Conservation (phyloP, 2,797 vertebrate genomes). For the Danionella dracula region DNA sequence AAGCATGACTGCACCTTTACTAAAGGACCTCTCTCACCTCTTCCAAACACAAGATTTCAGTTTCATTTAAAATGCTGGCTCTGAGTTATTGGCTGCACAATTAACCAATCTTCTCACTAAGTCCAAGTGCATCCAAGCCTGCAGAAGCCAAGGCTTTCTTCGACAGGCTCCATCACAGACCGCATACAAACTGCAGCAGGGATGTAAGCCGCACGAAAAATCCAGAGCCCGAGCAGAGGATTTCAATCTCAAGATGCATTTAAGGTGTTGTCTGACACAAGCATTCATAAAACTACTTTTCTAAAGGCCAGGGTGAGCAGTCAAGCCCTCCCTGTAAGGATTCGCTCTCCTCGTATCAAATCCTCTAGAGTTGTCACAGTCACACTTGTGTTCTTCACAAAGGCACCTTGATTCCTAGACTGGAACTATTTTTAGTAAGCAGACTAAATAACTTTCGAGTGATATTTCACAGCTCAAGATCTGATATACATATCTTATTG, state of each 20-base stretch:
- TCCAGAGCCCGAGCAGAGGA: conserved; percentile 11
- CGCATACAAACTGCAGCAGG: conserved; percentile 22
- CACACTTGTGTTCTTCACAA: conserved; percentile 30
- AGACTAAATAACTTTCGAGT: not conserved
- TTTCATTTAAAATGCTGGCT: conserved; percentile 36
- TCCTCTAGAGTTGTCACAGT: conserved; percentile 22
- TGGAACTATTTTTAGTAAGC: conserved; percentile 32
- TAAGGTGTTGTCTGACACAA: conserved; percentile 30
- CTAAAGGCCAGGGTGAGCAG: conserved; percentile 6
- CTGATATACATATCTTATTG: conserved; percentile 4
- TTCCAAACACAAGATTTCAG: conserved; percentile 31
- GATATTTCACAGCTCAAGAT: conserved; percentile 6
- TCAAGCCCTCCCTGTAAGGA: conserved; percentile 2
- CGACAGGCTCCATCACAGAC: not conserved
- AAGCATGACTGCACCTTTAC: conserved; percentile 39
- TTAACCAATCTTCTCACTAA: conserved; percentile 30
- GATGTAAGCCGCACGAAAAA: not conserved
- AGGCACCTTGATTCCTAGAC: conserved; percentile 36
- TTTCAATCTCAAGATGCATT: conserved; percentile 33
- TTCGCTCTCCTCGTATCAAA: conserved; percentile 28
- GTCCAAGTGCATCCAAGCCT: conserved; percentile 8
- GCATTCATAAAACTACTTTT: conserved; percentile 14
- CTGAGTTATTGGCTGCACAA: conserved; percentile 41
- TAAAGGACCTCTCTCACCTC: conserved; percentile 29
- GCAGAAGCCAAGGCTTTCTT: conserved; percentile 3